Evolutionary conservation across 2,113 vertebrate species (phyloP).

Genomic region (Pholis gunnellus): DNA sequence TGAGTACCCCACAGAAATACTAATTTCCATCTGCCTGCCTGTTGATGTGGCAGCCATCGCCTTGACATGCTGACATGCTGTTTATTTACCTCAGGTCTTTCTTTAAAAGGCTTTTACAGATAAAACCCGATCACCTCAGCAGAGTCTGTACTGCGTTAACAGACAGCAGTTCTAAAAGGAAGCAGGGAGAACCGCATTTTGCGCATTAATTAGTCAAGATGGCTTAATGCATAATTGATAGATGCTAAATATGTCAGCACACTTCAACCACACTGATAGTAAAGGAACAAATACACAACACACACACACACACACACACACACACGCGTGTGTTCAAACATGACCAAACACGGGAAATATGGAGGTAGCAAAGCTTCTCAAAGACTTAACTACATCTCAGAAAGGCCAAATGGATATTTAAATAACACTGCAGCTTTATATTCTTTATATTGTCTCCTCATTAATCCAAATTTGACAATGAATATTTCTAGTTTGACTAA

Average conservation of each 20-base stretch:
- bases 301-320: neutral
- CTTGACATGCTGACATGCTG: neutral
- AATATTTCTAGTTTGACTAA: neutral
- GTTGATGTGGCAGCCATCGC: neutral
- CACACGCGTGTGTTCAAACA: constrained; percentile 23
- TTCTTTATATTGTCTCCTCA: neutral
- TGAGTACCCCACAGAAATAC: neutral
- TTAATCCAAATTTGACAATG: neutral
- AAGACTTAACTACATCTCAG: constrained; percentile 4
- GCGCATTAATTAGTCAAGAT: constrained; percentile 49
- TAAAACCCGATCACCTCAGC: neutral
- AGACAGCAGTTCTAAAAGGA: neutral
- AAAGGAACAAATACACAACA: neutral
- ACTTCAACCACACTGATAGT: constrained; percentile 3
- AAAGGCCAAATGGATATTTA: constrained; percentile 4
- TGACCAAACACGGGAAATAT: constrained; percentile 19
- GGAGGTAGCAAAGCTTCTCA: constrained; percentile 19
- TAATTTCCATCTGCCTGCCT: constrained; percentile 21
- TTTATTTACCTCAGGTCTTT: constrained; percentile 20
- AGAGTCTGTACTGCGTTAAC: neutral
- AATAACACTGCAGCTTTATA: neutral
- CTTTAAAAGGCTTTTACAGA: neutral
- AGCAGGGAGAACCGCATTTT: constrained; percentile 21
- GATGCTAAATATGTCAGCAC: constrained; percentile 23
- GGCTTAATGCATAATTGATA: constrained; percentile 55